Base-by-base conservation (phyloP, 2,113 vertebrate species). In the Notechis scutatus region DNA sequence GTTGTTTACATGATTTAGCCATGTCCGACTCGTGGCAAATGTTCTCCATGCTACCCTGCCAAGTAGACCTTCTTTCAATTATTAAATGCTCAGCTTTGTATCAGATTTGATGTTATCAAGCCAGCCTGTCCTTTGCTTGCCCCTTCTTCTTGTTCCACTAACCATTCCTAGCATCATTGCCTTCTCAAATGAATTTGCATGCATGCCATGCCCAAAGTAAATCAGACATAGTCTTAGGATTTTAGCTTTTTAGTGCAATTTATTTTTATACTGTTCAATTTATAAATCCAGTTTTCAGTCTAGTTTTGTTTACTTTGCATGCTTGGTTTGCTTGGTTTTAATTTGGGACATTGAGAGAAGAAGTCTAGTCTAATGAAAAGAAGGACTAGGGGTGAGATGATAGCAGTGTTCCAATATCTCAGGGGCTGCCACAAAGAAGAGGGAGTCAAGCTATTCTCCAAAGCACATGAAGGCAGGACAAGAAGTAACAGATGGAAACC, bases 261-360 rank as follows among this genome's bases (percentile, higher is more conserved):
- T 24, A 26, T 96, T 93, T 97, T 93, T 95, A 94, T 88, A 55
- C 92, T 96, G 97, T 95, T 97, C 96, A 97, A 94, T 96, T 95
- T 95, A 92, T 91, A 96, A 92, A 95, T 93, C 92, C 0, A 0
- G 91, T 91, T 93, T 91, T 95, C 59, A 93, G 90, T 93, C 93
- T 96, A 92, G 91, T 91, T 94, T 97, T 42, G 15, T 57, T 39
- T 45, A 39, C 26, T 14, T 34, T 54, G 9, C 69, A 14, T 95
- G 34, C 34, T 18, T 39, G n/a, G 15, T 7, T 97, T 96, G 96
- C 96, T 93, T n/a, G 47, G 3, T 24, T 96, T 97, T 96, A 96
- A 96, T 97, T 96, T 96, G 88, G 45, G 94, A 50, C 92, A 95
- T 96, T 94, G 93, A 95, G 47, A 50, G 47, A 50, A 50, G 47